Base-by-base conservation (phyloP, 2,113 vertebrate species). In the Otus sunia region DNA sequence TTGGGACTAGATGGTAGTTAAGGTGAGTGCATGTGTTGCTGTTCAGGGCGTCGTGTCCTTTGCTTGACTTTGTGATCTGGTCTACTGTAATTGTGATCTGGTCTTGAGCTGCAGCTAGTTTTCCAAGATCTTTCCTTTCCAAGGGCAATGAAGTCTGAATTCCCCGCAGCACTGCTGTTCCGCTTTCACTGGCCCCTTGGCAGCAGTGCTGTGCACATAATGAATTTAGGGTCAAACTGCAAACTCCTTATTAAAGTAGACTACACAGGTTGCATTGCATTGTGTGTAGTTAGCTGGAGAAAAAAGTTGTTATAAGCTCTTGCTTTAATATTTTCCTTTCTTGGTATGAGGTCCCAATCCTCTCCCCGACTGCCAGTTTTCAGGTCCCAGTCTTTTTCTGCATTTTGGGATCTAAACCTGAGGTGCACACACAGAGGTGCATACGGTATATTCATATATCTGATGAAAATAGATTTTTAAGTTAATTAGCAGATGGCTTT, bases 401-500 rank as follows among this genome's bases (percentile, higher is more conserved):
- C 15, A 32, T 92, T 94, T 94, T 58, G 71, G 53, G 77, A 75
- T 60, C 66, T 78, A 53, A 90, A 89, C 68, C 66, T 26, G 45
- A 91, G 73, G 56, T 45, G 16, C 27, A 17, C 55, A 50, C 22
- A 72, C 66, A 78, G 80, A 84, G 84, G 36, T 0, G 0, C 20
- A n/a, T 50, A 37, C 14, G 20, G 27, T 73, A 41, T 62, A 67
- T 96, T 95, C 89, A 78, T 27, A 55, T 78, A 53, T 72, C 27
- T 80, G 32, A 83, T 90, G 76, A 92, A 93, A 96, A 94, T 76
- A 94, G 41, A 74, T 92, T 93, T 95, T 95, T 12, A 92, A 94
- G 60, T 92, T 94, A 95, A 96, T 96, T 93, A 95, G 67, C 67
- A 93, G 90, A 63, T 86, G 86, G 88, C 47, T 95, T 90, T 96